These are phyloP conservation scores for Tarsius wallacei DNA, from an alignment of 2,797 vertebrate species.

Conservation along the genomic window DNA sequence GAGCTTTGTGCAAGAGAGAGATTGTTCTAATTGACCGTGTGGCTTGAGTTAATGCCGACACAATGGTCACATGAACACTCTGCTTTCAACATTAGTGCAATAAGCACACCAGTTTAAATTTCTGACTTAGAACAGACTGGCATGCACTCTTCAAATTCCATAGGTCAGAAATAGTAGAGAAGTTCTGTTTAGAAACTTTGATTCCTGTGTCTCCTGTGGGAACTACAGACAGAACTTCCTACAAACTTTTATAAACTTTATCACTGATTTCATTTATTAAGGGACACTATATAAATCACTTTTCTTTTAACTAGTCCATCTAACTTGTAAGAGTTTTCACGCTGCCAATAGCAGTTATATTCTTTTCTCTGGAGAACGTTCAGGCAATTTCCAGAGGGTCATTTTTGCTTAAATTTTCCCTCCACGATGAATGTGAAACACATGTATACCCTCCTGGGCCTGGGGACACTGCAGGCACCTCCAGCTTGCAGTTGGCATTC, in stretches of 20 bases:
- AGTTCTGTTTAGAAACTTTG: conserved; percentile 31
- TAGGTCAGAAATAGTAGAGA: not conserved
- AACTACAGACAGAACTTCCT: not conserved
- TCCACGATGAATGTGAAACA: not conserved
- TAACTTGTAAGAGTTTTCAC: not conserved
- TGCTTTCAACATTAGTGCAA: not conserved
- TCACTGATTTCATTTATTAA: conserved; percentile 45
- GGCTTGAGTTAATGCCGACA: not conserved
- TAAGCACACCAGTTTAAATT: not conserved
- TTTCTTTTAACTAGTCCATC: not conserved
- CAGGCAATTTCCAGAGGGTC: not conserved
- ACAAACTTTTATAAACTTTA: not conserved
- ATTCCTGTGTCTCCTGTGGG: not conserved
- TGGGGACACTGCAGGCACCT: rapidly evolving
- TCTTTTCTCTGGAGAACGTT: not conserved
- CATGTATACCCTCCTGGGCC: rapidly evolving
- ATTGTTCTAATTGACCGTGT: not conserved
- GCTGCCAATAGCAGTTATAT: not conserved
- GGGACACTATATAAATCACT: not conserved
- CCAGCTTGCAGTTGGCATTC: not conserved
- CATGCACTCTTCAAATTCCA: not conserved
- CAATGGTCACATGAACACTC: not conserved
- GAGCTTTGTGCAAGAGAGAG: not conserved
- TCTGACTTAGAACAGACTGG: not conserved
- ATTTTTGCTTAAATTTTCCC: not conserved